Evolutionary conservation across 2,888 invertebrate species (phyloP), one percentile per base, ranked within the genome.

Genomic region (Adineta ricciae): DNA sequence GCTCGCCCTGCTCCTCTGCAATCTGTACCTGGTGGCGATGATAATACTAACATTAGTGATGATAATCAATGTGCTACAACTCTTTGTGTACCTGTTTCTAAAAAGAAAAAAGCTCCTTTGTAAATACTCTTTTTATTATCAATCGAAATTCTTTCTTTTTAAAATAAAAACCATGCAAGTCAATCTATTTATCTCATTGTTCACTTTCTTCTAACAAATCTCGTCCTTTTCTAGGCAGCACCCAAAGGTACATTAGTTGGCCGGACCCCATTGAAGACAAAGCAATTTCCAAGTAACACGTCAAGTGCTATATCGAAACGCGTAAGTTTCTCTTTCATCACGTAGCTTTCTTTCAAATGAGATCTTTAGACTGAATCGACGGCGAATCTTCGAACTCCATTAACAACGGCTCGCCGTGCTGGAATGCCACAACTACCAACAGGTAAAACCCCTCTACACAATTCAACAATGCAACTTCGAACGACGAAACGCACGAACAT

Each of bases 221-320:
- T 19, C n/a, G 36, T 2, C 41, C 24, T 2, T n/a, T 41, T 78
- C 14, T 38, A 38, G 41, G 41, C 24, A 9, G 21, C 41, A 78
- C 41, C 41, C 14, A 78, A 36, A 24, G 41, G 32, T 24, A 2
- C 78, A 41, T 11, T 41, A 9, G 41, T 78, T 14, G 41, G 78
- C 24, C 78, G 78, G n/a, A 78, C 78, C 38, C 78, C 78, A 8
- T 78, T 78, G 24, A 78, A 78, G 41, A 24, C 78, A 41, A 78
- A 19, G n/a, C 78, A 78, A 41, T 3, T 41, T 36, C 2, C n/a
- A 24, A 32, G 21, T n/a, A 41, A 8, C 9, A 24, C 41, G 24
- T n/a, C 78, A 21, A 78, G 78, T 78, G 38, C 24, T 78, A 36
- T n/a, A 38, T 38, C 41, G 7, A 78, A 78, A 78, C 78, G 78